Conservation (phyloP, 2,797 vertebrate species). For the Syndactyla subalaris region DNA sequence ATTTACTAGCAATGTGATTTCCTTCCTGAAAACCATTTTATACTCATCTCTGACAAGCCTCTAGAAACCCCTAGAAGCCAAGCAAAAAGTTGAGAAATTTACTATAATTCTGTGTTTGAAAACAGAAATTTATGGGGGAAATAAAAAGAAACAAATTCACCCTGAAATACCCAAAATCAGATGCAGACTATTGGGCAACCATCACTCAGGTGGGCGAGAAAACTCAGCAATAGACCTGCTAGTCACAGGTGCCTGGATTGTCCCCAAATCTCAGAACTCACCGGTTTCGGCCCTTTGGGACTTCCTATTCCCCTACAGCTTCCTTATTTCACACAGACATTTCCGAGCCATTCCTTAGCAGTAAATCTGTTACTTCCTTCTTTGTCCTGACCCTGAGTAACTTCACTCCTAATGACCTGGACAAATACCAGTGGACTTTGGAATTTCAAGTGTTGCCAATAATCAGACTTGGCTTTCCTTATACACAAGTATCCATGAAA, state of each 20-base stretch:
- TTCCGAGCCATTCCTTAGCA: background rate
- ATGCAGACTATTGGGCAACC: background rate
- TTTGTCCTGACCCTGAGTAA: background rate
- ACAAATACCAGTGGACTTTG: conserved; percentile 23
- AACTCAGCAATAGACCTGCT: background rate
- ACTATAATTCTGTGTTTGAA: background rate
- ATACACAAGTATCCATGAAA: background rate
- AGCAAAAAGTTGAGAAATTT: background rate
- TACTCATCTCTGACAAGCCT: background rate
- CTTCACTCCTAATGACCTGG: conserved; percentile 18
- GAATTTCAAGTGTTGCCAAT: background rate
- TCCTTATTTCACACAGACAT: background rate
- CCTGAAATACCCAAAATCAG: background rate
- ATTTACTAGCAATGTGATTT: background rate
- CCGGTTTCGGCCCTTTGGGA: background rate
- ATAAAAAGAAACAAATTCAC: background rate
- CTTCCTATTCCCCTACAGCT: background rate
- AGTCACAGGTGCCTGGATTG: background rate
- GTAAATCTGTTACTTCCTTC: conserved; percentile 1
- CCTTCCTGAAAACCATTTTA: conserved; percentile 13
- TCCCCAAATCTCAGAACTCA: background rate
- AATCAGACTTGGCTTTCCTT: conserved; percentile 10
- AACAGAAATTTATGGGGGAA: background rate
- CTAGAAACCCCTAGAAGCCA: background rate
- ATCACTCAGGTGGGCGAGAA: background rate